Evolutionary conservation across 2,797 vertebrate species (phyloP).

Genomic region (Eleutherodactylus coqui): DNA sequence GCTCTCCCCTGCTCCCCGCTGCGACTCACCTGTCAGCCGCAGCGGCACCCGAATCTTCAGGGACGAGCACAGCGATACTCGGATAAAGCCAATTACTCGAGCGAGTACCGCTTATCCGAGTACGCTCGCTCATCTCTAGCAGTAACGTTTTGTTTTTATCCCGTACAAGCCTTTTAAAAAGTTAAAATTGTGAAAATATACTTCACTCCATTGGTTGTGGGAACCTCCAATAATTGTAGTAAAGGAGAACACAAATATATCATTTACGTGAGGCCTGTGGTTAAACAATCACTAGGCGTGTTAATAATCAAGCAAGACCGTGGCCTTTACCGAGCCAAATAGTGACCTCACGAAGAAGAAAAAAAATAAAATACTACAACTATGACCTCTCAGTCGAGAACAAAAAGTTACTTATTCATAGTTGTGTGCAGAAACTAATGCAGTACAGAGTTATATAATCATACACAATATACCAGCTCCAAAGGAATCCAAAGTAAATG

Average conservation of each 20-base stretch:
- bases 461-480: neutral
- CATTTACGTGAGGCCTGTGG: neutral
- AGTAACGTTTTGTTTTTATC: no score
- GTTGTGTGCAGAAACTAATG: neutral
- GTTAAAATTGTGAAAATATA: no score
- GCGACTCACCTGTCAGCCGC: no score
- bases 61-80: no score
- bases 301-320: constrained; percentile 42
- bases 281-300: constrained; percentile 27
- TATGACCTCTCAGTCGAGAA: constrained; percentile 6
- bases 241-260: neutral
- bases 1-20: no score
- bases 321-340: neutral
- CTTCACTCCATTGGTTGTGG: no score
- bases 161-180: no score
- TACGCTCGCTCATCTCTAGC: no score
- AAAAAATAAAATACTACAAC: constrained; percentile 34
- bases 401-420: neutral
- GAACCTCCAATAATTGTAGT: neutral
- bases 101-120: no score
- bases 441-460: neutral
- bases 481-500: neutral
- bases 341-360: neutral
- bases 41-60: no score
- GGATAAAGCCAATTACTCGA: no score